Evolutionary conservation across 2,797 vertebrate species (phyloP), one percentile per base, ranked within the genome.

Genomic region (Semotilus atromaculatus): DNA sequence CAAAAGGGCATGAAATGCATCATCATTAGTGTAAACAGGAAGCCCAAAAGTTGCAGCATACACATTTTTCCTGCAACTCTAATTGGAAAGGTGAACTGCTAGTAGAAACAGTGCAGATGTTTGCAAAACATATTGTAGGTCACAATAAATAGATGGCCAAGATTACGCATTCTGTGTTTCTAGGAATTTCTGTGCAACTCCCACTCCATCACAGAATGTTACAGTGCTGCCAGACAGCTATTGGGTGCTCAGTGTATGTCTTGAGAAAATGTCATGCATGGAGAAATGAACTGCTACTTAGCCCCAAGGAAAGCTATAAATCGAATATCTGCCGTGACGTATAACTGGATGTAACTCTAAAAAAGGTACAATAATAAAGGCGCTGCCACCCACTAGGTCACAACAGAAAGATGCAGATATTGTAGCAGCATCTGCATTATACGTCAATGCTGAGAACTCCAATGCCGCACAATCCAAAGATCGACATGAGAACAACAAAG

Each of bases 1-100:
- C 43, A 77, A 70, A 81, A 67, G 36, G 38, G 19, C 51, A 34
- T 2, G 48, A 19, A 45, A 26, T 64, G 67, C n/a, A 75, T 82
- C 79, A 29, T 72, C 45, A 71, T 80, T 76, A 86, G 31, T 62
- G 53, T 58, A 55, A 86, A 76, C 43, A 38, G n/a, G 68, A 77
- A 82, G 29, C 19, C 36, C 51, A 34, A 38, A 84, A 60, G 31
- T 45, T 80, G 73, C 62, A 45, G 48, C 29, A 34, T 51, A 68
- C 55, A 58, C 55, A 36, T 58, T 77, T 45, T 62, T 4, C 16
- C 38, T 66, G 38, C 11, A 29, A 11, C 26, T 13, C 36, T 86
- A 84, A 86, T 79, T 79, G 82, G 82, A 82, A 16, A 16, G 23
- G 31, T 5, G 58, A 62, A 74, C 4, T 29, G 19, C 13, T 38